Conservation (phyloP, 2,797 vertebrate genomes). For the Notamacropus eugenii region DNA sequence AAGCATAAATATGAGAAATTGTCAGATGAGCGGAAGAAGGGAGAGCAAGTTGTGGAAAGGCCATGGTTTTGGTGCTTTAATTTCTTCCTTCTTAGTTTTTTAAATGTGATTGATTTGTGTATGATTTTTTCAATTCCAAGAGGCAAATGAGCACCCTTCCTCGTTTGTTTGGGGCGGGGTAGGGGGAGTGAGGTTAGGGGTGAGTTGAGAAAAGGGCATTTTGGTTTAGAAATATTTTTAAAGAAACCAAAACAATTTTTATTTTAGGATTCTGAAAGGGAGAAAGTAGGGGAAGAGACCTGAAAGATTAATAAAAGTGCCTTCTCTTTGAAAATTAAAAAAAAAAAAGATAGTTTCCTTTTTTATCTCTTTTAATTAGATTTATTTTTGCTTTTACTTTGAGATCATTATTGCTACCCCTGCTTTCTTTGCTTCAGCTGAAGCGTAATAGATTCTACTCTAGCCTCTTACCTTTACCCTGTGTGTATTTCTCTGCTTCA, state of each 20-base stretch:
- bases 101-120: constrained; percentile 50
- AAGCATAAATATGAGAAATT: not conserved
- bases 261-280: constrained; percentile 65
- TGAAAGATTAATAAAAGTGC: constrained; percentile 70
- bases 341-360: not conserved
- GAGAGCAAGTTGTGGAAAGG: not conserved
- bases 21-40: not conserved
- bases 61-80: not conserved
- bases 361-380: not conserved
- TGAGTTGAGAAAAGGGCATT: not conserved
- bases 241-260: constrained; percentile 42
- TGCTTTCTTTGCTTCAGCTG: not conserved
- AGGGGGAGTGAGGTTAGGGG: too few species aligned
- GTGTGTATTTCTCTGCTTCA: not conserved
- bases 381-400: not conserved
- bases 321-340: constrained; percentile 29
- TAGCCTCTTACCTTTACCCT: not conserved
- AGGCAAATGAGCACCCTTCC: not conserved
- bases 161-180: not conserved
- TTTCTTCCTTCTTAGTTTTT: constrained; percentile 17
- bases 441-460: too few species aligned
- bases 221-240: not conserved
- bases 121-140: constrained; percentile 27
- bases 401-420: not conserved
- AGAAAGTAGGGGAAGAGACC: constrained; percentile 42